Evolutionary conservation across 2,113 vertebrate genomes (phyloP), one percentile per base, ranked within the genome.

Genomic region (Pholis gunnellus): DNA sequence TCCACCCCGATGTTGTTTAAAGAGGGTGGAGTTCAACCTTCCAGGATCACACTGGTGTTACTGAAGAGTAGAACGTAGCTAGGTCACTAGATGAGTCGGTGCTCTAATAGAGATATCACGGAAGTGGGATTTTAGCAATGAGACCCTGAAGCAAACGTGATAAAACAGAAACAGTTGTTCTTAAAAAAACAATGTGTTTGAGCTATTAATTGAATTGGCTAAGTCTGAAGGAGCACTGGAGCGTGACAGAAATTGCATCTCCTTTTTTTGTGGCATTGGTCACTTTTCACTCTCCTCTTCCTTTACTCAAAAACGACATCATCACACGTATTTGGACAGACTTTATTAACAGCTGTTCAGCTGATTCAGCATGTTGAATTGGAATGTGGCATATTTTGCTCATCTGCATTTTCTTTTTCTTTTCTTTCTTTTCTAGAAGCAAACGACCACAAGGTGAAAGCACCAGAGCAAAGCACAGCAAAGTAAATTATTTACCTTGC

Each of bases 61-160:
- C 50, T 22, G 6, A 50, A 50, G 46, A 14, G 11, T 48, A 18
- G 15, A 48, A 46, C 5, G 15, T 17, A 18, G 44, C 14, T 48
- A 15, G 44, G 44, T 46, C 44, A 48, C 18, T 18, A 27, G 36
- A 63, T 50, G 65, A 77, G 57, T 2, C 3, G 1, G 4, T 31
- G 9, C 48, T 52, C 36, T n/a, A 83, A 63, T 42, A 78, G 34
- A 70, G 68, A 52, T 63, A 69, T 81, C 29, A 74, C 60, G 83
- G 44, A 68, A 29, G 64, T 78, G 25, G 36, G n/a, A n/a, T 69
- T 86, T 75, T 46, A 67, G 52, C 44, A 27, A 14, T 13, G 18
- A 75, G 31, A 74, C 27, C 52, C 48, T 31, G 40, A 75, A 69
- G 75, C 54, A 25, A 56, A 31, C 10, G 38, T 22, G 25, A 72